Evolutionary conservation across 1,140 invertebrate genomes (phyloP).

Genomic region (Drosophila obscura): DNA sequence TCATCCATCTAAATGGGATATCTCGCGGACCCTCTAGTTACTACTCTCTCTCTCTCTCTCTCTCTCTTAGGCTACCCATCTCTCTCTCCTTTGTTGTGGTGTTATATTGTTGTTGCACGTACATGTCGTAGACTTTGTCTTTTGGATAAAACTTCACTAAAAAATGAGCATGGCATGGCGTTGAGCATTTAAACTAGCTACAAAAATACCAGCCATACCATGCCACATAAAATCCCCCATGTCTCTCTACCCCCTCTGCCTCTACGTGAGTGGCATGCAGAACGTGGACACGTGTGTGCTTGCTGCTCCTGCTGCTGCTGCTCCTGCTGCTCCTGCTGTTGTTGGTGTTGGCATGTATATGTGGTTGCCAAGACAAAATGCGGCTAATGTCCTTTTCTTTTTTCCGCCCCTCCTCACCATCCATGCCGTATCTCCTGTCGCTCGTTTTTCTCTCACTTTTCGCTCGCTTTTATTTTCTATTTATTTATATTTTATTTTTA

Average conservation of each 20-base stretch:
- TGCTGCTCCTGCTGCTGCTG: constrained; percentile 16
- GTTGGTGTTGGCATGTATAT: constrained; percentile 31
- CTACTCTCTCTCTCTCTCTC: constrained; percentile 10
- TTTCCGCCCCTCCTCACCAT: neutral
- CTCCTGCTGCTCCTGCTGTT: constrained; percentile 1
- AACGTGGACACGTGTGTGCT: constrained; percentile 60
- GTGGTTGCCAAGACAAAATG: constrained; percentile 75
- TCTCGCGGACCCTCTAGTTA: constrained; percentile 48
- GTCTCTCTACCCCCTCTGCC: neutral
- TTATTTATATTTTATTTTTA: too few relatives aligned
- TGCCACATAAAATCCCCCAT: constrained; percentile 33
- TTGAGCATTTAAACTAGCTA: constrained; percentile 82
- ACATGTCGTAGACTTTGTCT: constrained; percentile 76
- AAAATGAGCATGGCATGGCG: constrained; percentile 80
- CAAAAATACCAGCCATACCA: constrained; percentile 70
- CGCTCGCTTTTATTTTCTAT: too few relatives aligned
- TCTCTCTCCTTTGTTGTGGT: constrained; percentile 13
- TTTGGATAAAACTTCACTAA: constrained; percentile 79
- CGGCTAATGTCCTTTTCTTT: constrained; percentile 72
- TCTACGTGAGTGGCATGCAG: constrained; percentile 51
- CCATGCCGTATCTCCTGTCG: constrained; percentile 15
- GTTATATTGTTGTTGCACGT: constrained; percentile 63
- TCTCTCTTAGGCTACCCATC: neutral
- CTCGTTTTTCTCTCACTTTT: constrained; percentile 8
- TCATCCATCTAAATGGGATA: constrained; percentile 78